Evolutionary conservation across 2,797 vertebrate genomes (phyloP).

Genomic region (Karalla daura): DNA sequence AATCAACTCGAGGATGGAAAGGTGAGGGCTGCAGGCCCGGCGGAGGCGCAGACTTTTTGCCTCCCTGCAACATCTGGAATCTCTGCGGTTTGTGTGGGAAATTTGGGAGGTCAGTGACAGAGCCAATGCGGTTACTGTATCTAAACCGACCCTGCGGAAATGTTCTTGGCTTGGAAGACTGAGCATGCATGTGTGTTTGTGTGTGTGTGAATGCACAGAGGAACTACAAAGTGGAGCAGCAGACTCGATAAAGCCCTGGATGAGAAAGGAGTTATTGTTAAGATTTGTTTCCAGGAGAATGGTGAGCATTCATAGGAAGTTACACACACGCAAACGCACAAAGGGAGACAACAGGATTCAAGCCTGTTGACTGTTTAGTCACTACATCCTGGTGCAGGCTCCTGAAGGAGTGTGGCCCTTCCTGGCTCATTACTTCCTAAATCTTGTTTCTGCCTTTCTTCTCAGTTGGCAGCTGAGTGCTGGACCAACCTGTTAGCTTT

Average conservation of each 20-base stretch:
- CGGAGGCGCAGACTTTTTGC: constrained; percentile 43
- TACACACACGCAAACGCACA: constrained; percentile 23
- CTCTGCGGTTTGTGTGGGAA: constrained; percentile 70
- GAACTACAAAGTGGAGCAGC: constrained; percentile 21
- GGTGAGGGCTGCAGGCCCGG: constrained; percentile 10
- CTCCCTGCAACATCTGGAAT: constrained; percentile 75
- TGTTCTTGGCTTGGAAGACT: constrained; percentile 49
- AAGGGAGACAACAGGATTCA: constrained; percentile 13
- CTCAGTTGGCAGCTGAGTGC: constrained; percentile 64
- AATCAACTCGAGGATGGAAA: constrained; percentile 33
- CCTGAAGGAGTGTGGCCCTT: constrained; percentile 43
- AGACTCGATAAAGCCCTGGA: constrained; percentile 22
- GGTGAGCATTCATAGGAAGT: constrained; percentile 12
- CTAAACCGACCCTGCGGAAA: constrained; percentile 55
- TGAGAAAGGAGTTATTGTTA: constrained; percentile 37
- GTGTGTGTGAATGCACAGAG: constrained; percentile 8
- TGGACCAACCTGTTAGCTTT: constrained; percentile 69
- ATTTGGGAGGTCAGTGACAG: constrained; percentile 52
- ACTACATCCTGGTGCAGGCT: constrained; percentile 28
- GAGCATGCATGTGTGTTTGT: constrained; percentile 9
- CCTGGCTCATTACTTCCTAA: constrained; percentile 67
- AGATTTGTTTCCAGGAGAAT: constrained; percentile 18
- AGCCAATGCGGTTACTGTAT: constrained; percentile 60
- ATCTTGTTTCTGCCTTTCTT: constrained; percentile 63
- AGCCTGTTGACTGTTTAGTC: constrained; percentile 28